phyloP scores from a whole-genome alignment of 2,113 vertebrate species.

The Puntigrus tetrazona region DNA sequence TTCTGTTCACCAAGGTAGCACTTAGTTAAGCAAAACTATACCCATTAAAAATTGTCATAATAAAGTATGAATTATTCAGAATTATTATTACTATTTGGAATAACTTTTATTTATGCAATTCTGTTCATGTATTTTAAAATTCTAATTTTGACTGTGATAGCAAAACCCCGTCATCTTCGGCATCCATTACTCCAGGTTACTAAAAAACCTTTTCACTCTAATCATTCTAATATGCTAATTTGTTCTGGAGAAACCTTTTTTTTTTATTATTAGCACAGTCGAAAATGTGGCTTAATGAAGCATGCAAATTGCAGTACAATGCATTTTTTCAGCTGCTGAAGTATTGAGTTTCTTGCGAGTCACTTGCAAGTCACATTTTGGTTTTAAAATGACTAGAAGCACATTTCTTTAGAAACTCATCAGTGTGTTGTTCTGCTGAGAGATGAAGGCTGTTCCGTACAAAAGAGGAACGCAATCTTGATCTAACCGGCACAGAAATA shows the following conservation, averaged over 20 bases:
- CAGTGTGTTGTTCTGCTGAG: not conserved
- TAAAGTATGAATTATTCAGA: not conserved
- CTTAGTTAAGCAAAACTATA: not conserved
- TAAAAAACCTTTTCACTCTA: not conserved
- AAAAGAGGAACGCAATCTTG: not conserved
- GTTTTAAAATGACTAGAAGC: not conserved
- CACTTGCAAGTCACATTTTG: not conserved
- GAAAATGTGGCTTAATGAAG: conserved; percentile 10
- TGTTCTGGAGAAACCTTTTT: not conserved
- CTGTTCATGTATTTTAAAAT: not conserved
- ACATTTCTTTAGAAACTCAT: not conserved
- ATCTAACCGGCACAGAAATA: not conserved
- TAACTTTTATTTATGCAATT: not conserved
- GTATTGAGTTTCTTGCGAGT: not conserved
- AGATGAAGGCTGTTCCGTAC: not conserved
- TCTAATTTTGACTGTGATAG: not conserved
- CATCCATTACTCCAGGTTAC: conserved; percentile 1
- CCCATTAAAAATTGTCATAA: not conserved
- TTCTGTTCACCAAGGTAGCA: too few species aligned
- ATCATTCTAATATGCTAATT: not conserved
- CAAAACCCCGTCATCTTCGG: not conserved
- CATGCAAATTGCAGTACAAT: not conserved
- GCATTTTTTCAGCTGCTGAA: not conserved
- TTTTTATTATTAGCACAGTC: not conserved
- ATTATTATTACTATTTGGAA: not conserved